Percentiles rank a stretch among this genome's conserved stretches.
These are phyloP conservation scores for Lordiphosa clarofinis DNA, from an alignment of 1,140 invertebrate genomes.

Conservation along the genomic window DNA sequence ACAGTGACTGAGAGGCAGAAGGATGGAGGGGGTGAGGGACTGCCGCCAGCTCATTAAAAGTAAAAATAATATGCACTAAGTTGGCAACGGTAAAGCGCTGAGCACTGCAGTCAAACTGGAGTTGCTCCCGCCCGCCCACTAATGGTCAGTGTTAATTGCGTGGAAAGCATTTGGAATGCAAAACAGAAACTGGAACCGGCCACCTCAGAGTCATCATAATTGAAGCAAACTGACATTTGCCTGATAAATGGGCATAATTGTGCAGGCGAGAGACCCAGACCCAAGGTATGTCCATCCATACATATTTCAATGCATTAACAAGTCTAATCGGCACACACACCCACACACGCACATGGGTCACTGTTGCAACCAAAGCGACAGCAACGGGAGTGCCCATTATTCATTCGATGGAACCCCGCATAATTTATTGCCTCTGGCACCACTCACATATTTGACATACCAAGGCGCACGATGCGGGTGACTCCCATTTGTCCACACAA, in stretches of 20 bases:
- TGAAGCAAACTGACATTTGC: slow-evolving; percentile 40
- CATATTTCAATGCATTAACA: slow-evolving; percentile 76
- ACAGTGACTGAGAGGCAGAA: background rate
- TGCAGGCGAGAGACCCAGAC: slow-evolving; percentile 5
- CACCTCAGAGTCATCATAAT: slow-evolving; percentile 5
- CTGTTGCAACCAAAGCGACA: slow-evolving; percentile 26
- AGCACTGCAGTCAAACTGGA: slow-evolving; percentile 51
- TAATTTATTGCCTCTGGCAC: slow-evolving; percentile 65
- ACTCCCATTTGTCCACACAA: slow-evolving; percentile 1
- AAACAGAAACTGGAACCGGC: slow-evolving; percentile 1
- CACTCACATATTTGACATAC: slow-evolving; percentile 52
- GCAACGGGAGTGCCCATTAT: slow-evolving; percentile 34
- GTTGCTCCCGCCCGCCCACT: slow-evolving; percentile 26
- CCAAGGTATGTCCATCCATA: slow-evolving; percentile 45
- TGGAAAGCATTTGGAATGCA: slow-evolving; percentile 60
- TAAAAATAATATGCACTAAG: slow-evolving; percentile 77
- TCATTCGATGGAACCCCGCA: slow-evolving; percentile 56
- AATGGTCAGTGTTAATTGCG: slow-evolving; percentile 75
- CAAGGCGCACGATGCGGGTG: slow-evolving; percentile 46
- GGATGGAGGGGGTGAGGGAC: slow-evolving; percentile 8
- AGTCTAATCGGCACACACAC: slow-evolving; percentile 55
- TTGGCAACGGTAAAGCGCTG: slow-evolving; percentile 54
- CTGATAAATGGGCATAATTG: slow-evolving; percentile 73
- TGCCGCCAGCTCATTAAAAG: slow-evolving; percentile 71
- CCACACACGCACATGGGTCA: slow-evolving; percentile 12